Percentiles rank a stretch among this genome's conserved stretches.
phyloP scores from a whole-genome alignment of 2,797 vertebrate genomes.

The Triplophysa yarkandensis region DNA sequence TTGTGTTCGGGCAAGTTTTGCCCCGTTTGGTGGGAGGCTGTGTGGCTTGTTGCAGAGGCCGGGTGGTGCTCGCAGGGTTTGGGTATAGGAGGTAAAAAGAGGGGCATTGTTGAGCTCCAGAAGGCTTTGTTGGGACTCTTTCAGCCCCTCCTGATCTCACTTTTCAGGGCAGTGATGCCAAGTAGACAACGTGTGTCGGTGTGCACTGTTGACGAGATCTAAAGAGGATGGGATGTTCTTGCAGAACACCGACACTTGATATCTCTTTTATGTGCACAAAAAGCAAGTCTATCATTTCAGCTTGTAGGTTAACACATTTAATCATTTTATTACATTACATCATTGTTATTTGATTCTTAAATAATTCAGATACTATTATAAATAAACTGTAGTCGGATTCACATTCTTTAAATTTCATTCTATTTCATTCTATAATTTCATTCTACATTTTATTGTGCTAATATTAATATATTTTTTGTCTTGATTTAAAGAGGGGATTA shows the following conservation, averaged over 20 bases:
- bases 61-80: constrained; percentile 74
- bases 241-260: constrained; percentile 32
- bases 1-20: constrained; percentile 74
- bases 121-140: constrained; percentile 77
- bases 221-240: constrained; percentile 65
- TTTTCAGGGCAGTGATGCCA: constrained; percentile 79
- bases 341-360: too few relatives aligned
- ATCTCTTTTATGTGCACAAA: too few relatives aligned
- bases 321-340: too few relatives aligned
- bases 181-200: constrained; percentile 83
- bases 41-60: constrained; percentile 74
- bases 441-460: too few relatives aligned
- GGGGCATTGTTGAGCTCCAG: constrained; percentile 81
- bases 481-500: too few relatives aligned
- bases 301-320: too few relatives aligned
- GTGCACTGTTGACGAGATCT: constrained; percentile 69
- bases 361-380: too few relatives aligned
- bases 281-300: too few relatives aligned
- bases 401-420: too few relatives aligned
- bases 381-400: too few relatives aligned
- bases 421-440: too few relatives aligned
- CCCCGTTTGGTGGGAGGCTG: constrained; percentile 75
- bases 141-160: constrained; percentile 67
- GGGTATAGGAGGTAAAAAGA: constrained; percentile 77
- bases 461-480: too few relatives aligned